Conservation (phyloP, 2,797 vertebrate genomes). For the Urosaurus nigricauda region DNA sequence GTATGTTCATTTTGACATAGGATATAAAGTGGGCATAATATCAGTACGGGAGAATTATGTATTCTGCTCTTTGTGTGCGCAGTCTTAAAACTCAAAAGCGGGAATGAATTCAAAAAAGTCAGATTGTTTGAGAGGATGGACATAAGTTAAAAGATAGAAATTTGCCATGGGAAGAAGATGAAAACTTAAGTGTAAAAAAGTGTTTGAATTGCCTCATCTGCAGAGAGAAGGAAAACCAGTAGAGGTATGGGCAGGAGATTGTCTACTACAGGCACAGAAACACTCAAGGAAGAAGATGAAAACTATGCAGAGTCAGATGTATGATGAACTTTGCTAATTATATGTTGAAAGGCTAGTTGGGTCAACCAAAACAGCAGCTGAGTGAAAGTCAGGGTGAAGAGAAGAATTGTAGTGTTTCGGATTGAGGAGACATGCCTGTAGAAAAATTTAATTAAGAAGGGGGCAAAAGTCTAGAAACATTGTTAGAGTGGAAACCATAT, state of each 20-base stretch:
- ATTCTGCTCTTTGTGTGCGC: background rate
- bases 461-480: slow-evolving; percentile 7
- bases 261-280: slow-evolving; percentile 44
- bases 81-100: slow-evolving; percentile 22
- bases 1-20: slow-evolving; percentile 1
- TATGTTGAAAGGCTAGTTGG: background rate
- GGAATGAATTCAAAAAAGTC: background rate
- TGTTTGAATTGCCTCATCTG: slow-evolving; percentile 24
- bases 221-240: slow-evolving; percentile 34
- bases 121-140: background rate
- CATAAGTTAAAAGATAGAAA: slow-evolving; percentile 39
- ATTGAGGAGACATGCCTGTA: background rate
- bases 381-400: background rate
- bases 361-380: background rate
- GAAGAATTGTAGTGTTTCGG: background rate
- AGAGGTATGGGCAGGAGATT: slow-evolving; percentile 54
- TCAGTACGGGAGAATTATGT: background rate
- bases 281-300: slow-evolving; percentile 39
- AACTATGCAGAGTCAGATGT: background rate
- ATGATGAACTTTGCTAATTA: background rate
- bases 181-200: slow-evolving; percentile 34
- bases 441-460: background rate
- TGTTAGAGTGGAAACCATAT: background rate
- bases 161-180: slow-evolving; percentile 25
- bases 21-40: background rate